A percentile compares a stretch with the other conserved stretches of the same genome.
phyloP scores from a whole-genome alignment of 2,888 invertebrate genomes.

The Cabera pusaria region DNA sequence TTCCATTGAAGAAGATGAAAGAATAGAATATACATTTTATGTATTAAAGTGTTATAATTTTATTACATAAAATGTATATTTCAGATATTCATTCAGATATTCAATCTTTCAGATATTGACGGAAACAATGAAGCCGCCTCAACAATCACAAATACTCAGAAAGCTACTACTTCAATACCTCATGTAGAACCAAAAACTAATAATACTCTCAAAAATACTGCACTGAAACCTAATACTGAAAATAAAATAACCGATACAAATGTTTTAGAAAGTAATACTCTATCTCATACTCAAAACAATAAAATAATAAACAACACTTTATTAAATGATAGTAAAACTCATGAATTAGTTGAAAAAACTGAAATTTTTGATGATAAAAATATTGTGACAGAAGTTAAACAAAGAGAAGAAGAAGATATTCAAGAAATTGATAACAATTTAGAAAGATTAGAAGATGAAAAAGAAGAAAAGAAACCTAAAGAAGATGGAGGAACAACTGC shows the following conservation, averaged over 20 bases:
- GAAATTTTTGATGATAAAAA: too few relatives aligned
- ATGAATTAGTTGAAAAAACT: too few relatives aligned
- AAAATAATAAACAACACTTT: too few relatives aligned
- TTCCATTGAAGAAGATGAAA: too few relatives aligned
- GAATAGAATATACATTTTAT: too few relatives aligned
- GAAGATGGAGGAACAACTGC: too few relatives aligned
- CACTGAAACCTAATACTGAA: slow-evolving; percentile 1
- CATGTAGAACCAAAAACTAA: slow-evolving; percentile 1
- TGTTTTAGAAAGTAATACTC: slow-evolving; percentile 10
- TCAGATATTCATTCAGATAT: background rate
- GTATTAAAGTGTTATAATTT: too few relatives aligned
- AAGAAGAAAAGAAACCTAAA: slow-evolving; percentile 3
- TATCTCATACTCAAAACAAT: background rate
- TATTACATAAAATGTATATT: too few relatives aligned
- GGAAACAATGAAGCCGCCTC: slow-evolving; percentile 48
- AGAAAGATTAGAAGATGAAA: too few relatives aligned
- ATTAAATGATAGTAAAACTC: too few relatives aligned
- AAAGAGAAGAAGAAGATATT: slow-evolving; percentile 5
- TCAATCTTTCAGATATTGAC: slow-evolving; percentile 57
- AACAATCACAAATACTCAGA: slow-evolving; percentile 11
- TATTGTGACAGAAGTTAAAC: slow-evolving; percentile 4
- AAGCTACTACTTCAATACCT: slow-evolving; percentile 7
- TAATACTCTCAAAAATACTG: slow-evolving; percentile 7
- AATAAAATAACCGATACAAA: slow-evolving; percentile 4
- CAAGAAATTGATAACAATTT: slow-evolving; percentile 2